A percentile compares a stretch with the other conserved stretches of the same genome.
Evolutionary conservation across 2,113 vertebrate species (phyloP).

Genomic region (Pygoscelis adeliae): DNA sequence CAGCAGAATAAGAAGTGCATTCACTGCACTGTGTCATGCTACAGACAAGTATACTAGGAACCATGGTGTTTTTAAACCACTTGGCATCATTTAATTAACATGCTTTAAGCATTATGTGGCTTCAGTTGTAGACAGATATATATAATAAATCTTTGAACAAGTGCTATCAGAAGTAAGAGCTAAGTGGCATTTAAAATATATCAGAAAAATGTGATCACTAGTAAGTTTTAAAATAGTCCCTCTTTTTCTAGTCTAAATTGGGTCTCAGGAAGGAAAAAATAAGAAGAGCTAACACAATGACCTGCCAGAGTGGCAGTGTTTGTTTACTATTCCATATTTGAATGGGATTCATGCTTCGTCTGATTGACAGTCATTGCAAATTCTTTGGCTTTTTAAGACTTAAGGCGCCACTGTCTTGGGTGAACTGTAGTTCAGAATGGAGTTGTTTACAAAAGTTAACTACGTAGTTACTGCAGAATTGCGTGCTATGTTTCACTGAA

Average conservation of each 20-base stretch:
- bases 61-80: not conserved
- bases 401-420: not conserved
- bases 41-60: not conserved
- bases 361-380: not conserved
- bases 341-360: not conserved
- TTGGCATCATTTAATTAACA: not conserved
- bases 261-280: not conserved
- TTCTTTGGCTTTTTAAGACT: slow-evolving; percentile 5
- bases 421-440: slow-evolving; percentile 6
- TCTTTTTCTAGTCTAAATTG: not conserved
- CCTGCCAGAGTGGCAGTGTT: not conserved
- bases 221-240: not conserved
- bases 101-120: not conserved
- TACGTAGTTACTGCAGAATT: not conserved
- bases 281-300: not conserved
- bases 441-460: slow-evolving; percentile 29
- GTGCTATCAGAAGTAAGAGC: not conserved
- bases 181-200: not conserved
- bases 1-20: not conserved
- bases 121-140: not conserved
- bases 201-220: not conserved
- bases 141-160: not conserved
- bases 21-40: not conserved
- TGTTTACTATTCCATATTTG: not conserved
- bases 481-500: not conserved